Conservation (phyloP, 2,888 invertebrate species). For the Sabellastarte sp. region DNA sequence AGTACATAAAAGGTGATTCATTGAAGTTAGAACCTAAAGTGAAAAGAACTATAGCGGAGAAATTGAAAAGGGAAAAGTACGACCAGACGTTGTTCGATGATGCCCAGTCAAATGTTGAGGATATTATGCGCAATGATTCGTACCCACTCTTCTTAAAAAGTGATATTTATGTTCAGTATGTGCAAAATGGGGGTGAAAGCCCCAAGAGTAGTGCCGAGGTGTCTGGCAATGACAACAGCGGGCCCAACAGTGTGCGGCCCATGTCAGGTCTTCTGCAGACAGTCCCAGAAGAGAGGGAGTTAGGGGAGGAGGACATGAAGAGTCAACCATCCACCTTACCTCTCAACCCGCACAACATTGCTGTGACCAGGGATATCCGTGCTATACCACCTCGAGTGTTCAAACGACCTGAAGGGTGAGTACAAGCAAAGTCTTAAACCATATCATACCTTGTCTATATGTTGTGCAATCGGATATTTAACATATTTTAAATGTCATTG, state of each 20-base stretch:
- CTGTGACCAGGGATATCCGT: neutral
- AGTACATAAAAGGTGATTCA: slow-evolving; percentile 70
- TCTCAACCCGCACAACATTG: neutral
- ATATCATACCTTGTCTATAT: too few species aligned
- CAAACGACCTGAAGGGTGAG: too few species aligned
- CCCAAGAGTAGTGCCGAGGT: slow-evolving; percentile 36
- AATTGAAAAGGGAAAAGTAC: slow-evolving; percentile 60
- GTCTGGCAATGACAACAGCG: slow-evolving; percentile 27
- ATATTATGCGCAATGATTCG: slow-evolving; percentile 79
- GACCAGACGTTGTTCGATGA: slow-evolving; percentile 82
- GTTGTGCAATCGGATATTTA: too few species aligned
- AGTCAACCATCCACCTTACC: neutral
- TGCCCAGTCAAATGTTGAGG: slow-evolving; percentile 79
- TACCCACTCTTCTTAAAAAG: slow-evolving; percentile 91
- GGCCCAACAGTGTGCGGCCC: slow-evolving; percentile 26
- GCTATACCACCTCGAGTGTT: too few species aligned
- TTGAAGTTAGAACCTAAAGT: slow-evolving; percentile 69
- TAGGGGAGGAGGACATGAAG: slow-evolving; percentile 19
- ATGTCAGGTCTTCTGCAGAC: slow-evolving; percentile 25
- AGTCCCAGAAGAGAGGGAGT: slow-evolving; percentile 24
- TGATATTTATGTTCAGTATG: slow-evolving; percentile 76
- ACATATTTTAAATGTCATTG: too few species aligned
- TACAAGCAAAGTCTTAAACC: too few species aligned
- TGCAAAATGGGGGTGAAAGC: slow-evolving; percentile 50
- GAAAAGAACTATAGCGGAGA: slow-evolving; percentile 69